Evolutionary conservation across 2,797 vertebrate genomes (phyloP).

Genomic region (Protonibea diacanthus): DNA sequence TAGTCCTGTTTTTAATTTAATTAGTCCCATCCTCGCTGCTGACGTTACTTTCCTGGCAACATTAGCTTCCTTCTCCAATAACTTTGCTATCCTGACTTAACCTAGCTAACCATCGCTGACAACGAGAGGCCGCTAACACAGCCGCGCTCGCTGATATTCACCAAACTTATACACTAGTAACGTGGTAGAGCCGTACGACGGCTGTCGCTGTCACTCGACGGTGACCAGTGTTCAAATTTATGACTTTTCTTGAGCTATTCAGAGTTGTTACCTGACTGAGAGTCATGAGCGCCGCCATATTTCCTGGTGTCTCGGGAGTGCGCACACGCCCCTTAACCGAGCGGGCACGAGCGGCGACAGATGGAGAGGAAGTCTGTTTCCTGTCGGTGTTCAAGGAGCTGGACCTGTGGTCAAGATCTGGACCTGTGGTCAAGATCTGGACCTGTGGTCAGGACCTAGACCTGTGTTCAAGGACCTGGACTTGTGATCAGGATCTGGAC

Average conservation of each 20-base stretch:
- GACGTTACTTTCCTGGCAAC: no score
- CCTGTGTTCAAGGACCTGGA: no score
- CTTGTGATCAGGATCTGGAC: no score
- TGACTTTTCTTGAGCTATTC: constrained; percentile 50
- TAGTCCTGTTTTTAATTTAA: not conserved
- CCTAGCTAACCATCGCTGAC: constrained; percentile 56
- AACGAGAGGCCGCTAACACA: constrained; percentile 13
- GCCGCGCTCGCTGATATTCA: not conserved
- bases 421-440: no score
- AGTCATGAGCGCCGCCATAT: constrained; percentile 95
- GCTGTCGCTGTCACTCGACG: not conserved
- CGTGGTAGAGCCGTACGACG: accelerated
- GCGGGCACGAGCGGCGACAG: constrained; percentile 58
- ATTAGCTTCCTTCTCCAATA: not conserved
- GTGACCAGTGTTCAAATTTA: not conserved
- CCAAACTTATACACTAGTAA: not conserved
- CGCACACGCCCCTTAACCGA: constrained; percentile 60
- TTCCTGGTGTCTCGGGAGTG: constrained; percentile 85
- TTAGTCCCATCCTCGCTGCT: accelerated
- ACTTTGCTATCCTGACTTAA: constrained; percentile 36
- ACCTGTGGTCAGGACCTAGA: no score
- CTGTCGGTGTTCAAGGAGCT: not conserved
- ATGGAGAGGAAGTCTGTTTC: not conserved
- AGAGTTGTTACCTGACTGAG: constrained; percentile 89
- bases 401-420: no score